Percentiles rank a stretch among this genome's conserved stretches.
phyloP scores from a whole-genome alignment of 2,888 invertebrate species.

The Agriotes lineatus region DNA sequence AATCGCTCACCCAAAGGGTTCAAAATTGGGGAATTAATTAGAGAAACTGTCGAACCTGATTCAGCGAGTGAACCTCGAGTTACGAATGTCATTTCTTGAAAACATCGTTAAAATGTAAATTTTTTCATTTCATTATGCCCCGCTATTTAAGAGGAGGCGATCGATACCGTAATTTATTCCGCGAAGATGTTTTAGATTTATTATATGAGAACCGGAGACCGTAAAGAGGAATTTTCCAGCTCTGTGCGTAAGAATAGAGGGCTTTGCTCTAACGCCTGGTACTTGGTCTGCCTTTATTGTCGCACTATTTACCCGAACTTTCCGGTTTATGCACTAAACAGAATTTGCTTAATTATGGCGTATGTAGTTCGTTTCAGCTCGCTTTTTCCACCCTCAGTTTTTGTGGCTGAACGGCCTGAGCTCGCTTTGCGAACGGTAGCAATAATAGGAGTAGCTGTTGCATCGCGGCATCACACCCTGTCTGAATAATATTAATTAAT shows the following conservation, averaged over 20 bases:
- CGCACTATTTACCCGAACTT: constrained; percentile 31
- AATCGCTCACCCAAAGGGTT: background rate
- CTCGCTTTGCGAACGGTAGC: background rate
- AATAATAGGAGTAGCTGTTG: no score
- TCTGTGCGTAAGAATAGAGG: constrained; percentile 46
- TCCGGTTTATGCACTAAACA: constrained; percentile 14
- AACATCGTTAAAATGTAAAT: constrained; percentile 27
- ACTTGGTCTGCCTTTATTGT: constrained; percentile 37
- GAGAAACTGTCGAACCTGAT: background rate
- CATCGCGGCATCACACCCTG: no score
- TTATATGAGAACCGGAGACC: constrained; percentile 45
- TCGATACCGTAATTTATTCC: constrained; percentile 48
- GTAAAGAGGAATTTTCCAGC: constrained; percentile 48
- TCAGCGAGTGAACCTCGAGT: background rate
- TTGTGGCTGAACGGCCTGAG: background rate
- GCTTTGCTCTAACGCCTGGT: constrained; percentile 39
- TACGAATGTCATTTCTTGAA: constrained; percentile 1
- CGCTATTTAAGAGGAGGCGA: constrained; percentile 38
- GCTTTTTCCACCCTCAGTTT: background rate
- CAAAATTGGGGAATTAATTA: constrained; percentile 3
- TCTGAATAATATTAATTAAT: no score
- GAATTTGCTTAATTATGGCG: constrained; percentile 13
- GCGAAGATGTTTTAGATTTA: constrained; percentile 47
- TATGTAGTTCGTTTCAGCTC: background rate
- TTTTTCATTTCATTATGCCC: constrained; percentile 26